These are phyloP conservation scores for mouse (Mus musculus) DNA, from an alignment of 2,113 vertebrate species.

Conservation along the genomic window DNA sequence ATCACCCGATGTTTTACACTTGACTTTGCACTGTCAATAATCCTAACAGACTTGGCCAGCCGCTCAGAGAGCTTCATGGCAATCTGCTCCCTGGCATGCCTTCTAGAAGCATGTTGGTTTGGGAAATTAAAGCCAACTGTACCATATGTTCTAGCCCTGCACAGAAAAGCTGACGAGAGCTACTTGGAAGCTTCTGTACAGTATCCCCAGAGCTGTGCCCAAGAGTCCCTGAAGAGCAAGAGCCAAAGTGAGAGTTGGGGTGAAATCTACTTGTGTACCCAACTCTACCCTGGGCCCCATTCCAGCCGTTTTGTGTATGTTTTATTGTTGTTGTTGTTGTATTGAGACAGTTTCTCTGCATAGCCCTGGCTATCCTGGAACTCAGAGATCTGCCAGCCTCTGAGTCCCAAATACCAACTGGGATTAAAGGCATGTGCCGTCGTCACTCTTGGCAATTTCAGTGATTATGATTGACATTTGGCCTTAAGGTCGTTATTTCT, in stretches of 20 bases:
- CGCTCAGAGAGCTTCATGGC: background rate
- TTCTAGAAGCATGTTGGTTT: constrained; percentile 15
- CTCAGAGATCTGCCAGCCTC: background rate
- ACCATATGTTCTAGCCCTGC: background rate
- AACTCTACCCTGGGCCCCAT: background rate
- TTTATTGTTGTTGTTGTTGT: background rate
- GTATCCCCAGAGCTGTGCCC: background rate
- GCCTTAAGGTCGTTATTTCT: constrained; percentile 13
- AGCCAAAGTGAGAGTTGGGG: background rate
- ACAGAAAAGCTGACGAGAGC: background rate
- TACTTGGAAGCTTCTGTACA: background rate
- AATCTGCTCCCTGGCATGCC: background rate
- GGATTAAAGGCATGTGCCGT: background rate
- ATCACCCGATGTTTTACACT: background rate
- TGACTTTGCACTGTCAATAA: background rate
- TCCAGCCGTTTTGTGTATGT: background rate
- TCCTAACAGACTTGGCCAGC: too few species aligned
- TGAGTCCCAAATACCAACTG: background rate
- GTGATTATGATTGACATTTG: background rate
- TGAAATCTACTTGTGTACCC: background rate
- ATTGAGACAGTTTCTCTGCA: background rate
- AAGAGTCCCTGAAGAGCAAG: background rate
- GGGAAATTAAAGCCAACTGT: background rate
- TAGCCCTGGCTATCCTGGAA: background rate
- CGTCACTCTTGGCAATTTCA: background rate